Evolutionary conservation across 2,113 vertebrate species (phyloP).

Genomic region (Microcebus griseorufus): DNA sequence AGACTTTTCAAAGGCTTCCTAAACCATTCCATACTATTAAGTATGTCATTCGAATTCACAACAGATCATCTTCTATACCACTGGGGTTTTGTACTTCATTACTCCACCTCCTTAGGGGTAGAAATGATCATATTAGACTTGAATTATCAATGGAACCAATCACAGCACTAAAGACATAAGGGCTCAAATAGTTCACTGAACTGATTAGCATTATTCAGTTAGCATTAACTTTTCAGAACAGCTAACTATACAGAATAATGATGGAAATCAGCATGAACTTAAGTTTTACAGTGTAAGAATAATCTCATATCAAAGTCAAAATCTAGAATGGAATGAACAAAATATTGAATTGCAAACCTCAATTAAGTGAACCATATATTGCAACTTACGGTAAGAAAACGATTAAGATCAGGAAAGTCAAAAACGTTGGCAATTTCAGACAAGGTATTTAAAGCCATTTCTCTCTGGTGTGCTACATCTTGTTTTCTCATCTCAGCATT

Average conservation of each 20-base stretch:
- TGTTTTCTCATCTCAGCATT: conserved; percentile 88
- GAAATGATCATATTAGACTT: neutral
- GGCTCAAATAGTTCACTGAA: neutral
- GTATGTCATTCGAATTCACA: neutral
- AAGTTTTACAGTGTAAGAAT: conserved; percentile 24
- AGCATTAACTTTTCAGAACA: neutral
- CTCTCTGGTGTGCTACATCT: conserved; percentile 93
- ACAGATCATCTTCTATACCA: neutral
- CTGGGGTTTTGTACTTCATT: neutral
- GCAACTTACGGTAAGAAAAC: conserved; percentile 93
- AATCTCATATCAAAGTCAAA: conserved; percentile 25
- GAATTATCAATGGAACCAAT: neutral
- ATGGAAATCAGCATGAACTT: neutral
- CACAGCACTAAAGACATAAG: neutral
- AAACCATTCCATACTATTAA: neutral
- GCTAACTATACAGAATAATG: neutral
- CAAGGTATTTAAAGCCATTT: conserved; percentile 93
- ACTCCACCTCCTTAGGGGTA: neutral
- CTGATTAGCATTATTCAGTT: conserved; percentile 4
- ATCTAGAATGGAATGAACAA: conserved; percentile 43
- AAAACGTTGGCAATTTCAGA: conserved; percentile 98
- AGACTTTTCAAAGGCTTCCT: neutral
- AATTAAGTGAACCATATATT: neutral
- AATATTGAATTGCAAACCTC: conserved; percentile 14
- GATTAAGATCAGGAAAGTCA: conserved; percentile 97